phyloP scores from a whole-genome alignment of 2,888 invertebrate species.

The Sarcophaga caerulescens region DNA sequence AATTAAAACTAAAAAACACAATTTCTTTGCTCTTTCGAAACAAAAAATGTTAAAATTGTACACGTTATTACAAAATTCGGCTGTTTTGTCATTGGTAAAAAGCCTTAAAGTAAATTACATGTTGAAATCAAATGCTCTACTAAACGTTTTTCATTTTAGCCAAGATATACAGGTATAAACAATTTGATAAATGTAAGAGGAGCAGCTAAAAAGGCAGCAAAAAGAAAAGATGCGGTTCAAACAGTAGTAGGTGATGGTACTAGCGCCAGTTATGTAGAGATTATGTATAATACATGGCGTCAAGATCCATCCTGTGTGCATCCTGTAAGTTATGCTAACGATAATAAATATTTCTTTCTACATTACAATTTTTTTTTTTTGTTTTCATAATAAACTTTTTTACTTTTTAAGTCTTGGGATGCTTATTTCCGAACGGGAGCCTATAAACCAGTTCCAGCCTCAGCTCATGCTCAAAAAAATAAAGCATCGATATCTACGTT shows the following conservation, averaged over 20 bases:
- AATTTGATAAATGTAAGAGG: not conserved
- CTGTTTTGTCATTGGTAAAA: not conserved
- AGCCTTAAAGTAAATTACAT: too few relatives aligned
- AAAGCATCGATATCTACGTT: conserved; percentile 85
- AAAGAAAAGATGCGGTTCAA: not conserved
- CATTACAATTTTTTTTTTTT: not conserved
- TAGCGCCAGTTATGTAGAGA: conserved; percentile 97
- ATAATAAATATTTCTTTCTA: not conserved
- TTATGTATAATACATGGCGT: conserved; percentile 98
- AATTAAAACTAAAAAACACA: not conserved
- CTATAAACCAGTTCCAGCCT: conserved; percentile 84
- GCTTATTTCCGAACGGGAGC: conserved; percentile 92
- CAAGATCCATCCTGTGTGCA: conserved; percentile 97
- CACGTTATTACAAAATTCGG: not conserved
- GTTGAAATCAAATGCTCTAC: too few relatives aligned
- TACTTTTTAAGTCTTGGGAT: conserved; percentile 90
- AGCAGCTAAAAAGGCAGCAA: conserved; percentile 16
- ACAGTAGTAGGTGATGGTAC: conserved; percentile 95
- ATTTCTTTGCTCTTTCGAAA: not conserved
- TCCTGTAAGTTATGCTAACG: conserved; percentile 86
- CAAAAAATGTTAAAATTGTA: not conserved
- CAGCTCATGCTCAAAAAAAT: conserved; percentile 84
- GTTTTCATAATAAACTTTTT: not conserved
- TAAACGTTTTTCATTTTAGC: too few relatives aligned
- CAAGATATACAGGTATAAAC: too few relatives aligned